phyloP scores from a whole-genome alignment of 2,113 vertebrate genomes.

The Mesitornis unicolor region DNA sequence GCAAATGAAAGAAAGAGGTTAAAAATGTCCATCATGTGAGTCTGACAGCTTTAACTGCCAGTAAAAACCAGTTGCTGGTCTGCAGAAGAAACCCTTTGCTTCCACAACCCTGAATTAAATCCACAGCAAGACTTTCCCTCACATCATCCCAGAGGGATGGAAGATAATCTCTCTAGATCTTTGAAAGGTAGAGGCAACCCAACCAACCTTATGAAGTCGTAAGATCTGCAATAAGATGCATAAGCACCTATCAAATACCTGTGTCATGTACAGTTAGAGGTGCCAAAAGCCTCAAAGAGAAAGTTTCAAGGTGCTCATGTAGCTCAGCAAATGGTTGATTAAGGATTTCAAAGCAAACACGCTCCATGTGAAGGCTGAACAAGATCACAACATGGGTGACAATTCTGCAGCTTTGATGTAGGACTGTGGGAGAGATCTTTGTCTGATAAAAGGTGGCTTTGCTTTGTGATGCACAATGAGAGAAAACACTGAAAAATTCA shows the following conservation, averaged over 20 bases:
- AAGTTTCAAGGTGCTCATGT: not conserved
- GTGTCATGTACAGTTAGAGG: accelerated
- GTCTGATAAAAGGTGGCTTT: constrained; percentile 13
- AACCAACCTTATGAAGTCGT: not conserved
- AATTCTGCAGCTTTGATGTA: constrained; percentile 61
- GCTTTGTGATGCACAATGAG: constrained; percentile 61
- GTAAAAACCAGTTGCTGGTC: not conserved
- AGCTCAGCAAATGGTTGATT: constrained; percentile 60
- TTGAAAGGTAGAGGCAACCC: not conserved
- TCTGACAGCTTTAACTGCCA: not conserved
- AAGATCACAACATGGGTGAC: constrained; percentile 61
- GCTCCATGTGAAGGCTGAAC: constrained; percentile 40
- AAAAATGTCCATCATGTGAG: not conserved
- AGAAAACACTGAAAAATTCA: constrained; percentile 77
- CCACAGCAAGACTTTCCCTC: not conserved
- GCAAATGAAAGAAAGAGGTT: not conserved
- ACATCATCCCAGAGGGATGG: not conserved
- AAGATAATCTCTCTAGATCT: not conserved
- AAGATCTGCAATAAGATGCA: not conserved
- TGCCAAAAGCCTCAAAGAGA: not conserved
- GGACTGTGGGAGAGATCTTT: constrained; percentile 22
- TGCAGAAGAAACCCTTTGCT: not conserved
- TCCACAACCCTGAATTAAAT: not conserved
- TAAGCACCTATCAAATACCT: not conserved
- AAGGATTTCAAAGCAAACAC: constrained; percentile 67